Base-by-base conservation (phyloP, 2,888 invertebrate genomes). In the Matsumyia berberina region DNA sequence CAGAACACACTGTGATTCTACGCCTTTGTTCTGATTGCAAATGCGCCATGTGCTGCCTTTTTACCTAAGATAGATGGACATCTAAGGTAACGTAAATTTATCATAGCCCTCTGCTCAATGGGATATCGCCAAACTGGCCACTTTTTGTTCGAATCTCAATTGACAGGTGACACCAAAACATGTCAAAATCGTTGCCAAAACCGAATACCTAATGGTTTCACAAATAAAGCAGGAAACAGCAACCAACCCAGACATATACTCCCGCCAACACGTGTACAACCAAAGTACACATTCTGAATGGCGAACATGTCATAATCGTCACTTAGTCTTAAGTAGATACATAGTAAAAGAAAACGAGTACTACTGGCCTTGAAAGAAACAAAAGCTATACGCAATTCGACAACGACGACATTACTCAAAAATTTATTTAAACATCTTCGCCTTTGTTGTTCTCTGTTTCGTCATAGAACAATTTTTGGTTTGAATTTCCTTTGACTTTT, bases 281-380 rank as follows among this genome's bases (percentile, higher is more conserved):
- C 7, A 51, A 3, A 29, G 19, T 35, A n/a, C 17, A 49, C 49
- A 24, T 37, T 51, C 39, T n/a, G 39, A 42, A 35, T 35, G 11
- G 6, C 44, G 15, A 19, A 17, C 33, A 49, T 64, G 62, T 64
- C 53, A 73, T 55, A 64, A 73, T 53, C 55, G 35, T 55, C 53
- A 19, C 5, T 42, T 8, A 31, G 42, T 7, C 29, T 11, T 6
- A 31, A 31, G 17, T 9, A 58, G 12, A 49, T 9, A 39, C 17
- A 12, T 8, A 39, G 37, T 15, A 24, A 51, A 66, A 12, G 11
- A 64, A 64, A 37, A 15, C 17, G 33, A 62, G 42, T 64, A 55
- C 42, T 35, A 1, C 8, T 37, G 53, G 62, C 73, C 62, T 73
- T 73, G 73, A 73, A 42, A 64, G 53, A 19, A 44, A 15, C 29